Evolutionary conservation across 2,888 invertebrate species (phyloP), one percentile per base, ranked within the genome.

Genomic region (Stramonita haemastoma): DNA sequence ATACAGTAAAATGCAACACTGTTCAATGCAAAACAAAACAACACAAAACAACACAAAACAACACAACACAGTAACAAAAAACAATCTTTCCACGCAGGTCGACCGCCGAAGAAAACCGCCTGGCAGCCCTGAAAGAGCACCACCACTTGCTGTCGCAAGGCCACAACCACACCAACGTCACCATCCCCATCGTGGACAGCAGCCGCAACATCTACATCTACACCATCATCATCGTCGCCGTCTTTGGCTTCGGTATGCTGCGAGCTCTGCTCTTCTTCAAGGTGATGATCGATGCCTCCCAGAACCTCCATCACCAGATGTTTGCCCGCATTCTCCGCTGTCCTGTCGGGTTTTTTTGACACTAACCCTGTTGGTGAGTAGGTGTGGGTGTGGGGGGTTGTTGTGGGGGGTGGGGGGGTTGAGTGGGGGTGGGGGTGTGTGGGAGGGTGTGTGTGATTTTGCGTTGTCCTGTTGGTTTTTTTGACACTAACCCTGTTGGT

Each of bases 281-380:
- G 90, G 93, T 94, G 17, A 92, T 94, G 0, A 94, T 98, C 97
- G 97, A 97, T 73, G 97, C 98, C 0, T 98, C 98, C 0, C 97
- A 97, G 6, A 97, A 96, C 5, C 96, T 99, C 0, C 98, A 99
- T 96, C 97, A 98, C 95, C 96, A 96, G n/a, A 98, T 99, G 98
- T 98, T 98, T 95, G 96, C 97, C 29, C 97, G 97, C 57, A 97
- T 99, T 32, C 97, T 98, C 1, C 97, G 97, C 32, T 97, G 98
- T 0, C 97, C 98, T 0, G 98, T 98, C 97, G 97, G 97, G 36
- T 8, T 99, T 99, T 96, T 99, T 98, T 96, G 98, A 98, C 95
- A 97, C 97, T 5, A 98, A 98, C 96, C 98, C 98, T 0, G 97
- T 98, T 26, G 98, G 98, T 97, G 95, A 96, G 96, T 92, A 32